Evolutionary conservation across 2,888 invertebrate species (phyloP).

Genomic region (Melipona bicolor): DNA sequence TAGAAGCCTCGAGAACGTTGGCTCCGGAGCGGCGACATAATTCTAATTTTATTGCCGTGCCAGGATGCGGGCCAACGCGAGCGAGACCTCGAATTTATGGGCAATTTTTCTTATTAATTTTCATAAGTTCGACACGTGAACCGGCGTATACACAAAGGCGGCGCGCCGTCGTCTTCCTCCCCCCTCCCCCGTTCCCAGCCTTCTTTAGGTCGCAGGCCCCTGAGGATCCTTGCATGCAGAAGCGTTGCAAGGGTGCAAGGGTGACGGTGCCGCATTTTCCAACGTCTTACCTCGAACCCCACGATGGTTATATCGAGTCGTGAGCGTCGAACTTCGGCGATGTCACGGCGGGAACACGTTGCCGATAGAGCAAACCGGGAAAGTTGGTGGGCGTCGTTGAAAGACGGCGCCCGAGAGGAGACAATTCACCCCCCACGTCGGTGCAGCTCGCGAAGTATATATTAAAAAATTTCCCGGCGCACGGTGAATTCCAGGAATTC

Average conservation of each 20-base stretch:
- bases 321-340: slow-evolving; percentile 21
- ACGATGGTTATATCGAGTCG: slow-evolving; percentile 9
- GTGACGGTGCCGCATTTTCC: slow-evolving; percentile 24
- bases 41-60: slow-evolving; percentile 83
- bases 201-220: neutral
- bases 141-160: slow-evolving; percentile 75
- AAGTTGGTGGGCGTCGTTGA: neutral
- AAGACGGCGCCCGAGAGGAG: no score
- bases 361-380: no score
- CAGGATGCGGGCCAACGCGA: slow-evolving; percentile 71
- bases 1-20: slow-evolving; percentile 13
- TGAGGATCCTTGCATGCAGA: neutral
- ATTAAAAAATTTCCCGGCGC: slow-evolving; percentile 6
- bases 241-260: neutral
- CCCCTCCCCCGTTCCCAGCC: no score
- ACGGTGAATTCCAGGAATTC: slow-evolving; percentile 1
- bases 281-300: slow-evolving; percentile 21
- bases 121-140: slow-evolving; percentile 83
- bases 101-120: slow-evolving; percentile 84
- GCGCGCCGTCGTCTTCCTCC: no score
- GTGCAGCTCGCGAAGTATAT: neutral
- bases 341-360: neutral
- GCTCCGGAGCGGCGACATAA: slow-evolving; percentile 75
- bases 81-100: slow-evolving; percentile 80
- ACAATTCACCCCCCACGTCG: neutral